Base-by-base conservation (phyloP, 1,140 invertebrate genomes). In the Proctacanthus coquilletti region DNA sequence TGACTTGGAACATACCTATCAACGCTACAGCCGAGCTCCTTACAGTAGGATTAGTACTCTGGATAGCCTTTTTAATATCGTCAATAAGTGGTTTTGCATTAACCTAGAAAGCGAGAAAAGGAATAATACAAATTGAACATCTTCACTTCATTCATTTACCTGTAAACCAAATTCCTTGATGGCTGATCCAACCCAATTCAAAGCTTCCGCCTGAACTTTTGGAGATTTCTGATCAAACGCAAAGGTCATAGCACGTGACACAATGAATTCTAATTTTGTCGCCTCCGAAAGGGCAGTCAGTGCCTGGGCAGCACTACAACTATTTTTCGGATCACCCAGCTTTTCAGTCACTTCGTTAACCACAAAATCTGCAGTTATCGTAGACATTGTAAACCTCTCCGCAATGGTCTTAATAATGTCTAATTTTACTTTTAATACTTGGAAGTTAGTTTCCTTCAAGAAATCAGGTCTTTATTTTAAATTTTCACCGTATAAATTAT, bases 221-320 rank as follows among this genome's bases (percentile, higher is more conserved):
- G 89, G 89, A 56, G 83, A 93, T 61, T 89, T 92, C 56, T 91
- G 84, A 3, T 72, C 77, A 56, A 89, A 85, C 0, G 83, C 79
- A 54, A 74, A 80, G 5, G 71, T 65, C 2, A 84, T 49, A 4
- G 81, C 74, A 52, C 80, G 73, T 30, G 69, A 69, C 5, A 79
- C 67, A 1, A 92, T 71, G 44, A 75, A 75, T 38, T 88, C 81
- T 15, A 93, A 61, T 25, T 69, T 76, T 14, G 75, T 79, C 2
- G 78, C 75, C 50, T 91, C 85, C 0, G 82, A 75, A 29, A 88
- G 73, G 19, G 71, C 66, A 1, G 77, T 77, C 1, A 93, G 62
- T 5, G 76, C 75, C 34, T 86, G 81, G 11, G 68, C 66, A 1
- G 80, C 80, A 10, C 70, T 50, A 1, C 64, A 34, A 3, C 80